phyloP scores from a whole-genome alignment of 1,140 invertebrate genomes.

The Amyelois transitella region DNA sequence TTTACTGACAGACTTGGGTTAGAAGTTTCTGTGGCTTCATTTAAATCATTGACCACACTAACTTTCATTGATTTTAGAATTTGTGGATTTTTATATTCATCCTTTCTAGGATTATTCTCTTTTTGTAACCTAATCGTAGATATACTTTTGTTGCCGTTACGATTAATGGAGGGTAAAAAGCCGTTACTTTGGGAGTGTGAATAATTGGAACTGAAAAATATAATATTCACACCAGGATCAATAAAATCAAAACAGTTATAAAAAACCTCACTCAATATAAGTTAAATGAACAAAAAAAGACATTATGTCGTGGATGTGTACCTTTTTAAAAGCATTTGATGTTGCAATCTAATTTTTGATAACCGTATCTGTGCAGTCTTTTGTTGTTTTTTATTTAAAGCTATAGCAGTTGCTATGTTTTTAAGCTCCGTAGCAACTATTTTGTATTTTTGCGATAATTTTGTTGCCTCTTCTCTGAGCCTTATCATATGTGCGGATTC shows the following conservation, averaged over 20 bases:
- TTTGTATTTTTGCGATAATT: constrained; percentile 61
- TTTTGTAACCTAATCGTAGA: constrained; percentile 40
- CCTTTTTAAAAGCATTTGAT: constrained; percentile 61
- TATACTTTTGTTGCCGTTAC: constrained; percentile 13
- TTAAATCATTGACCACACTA: constrained; percentile 43
- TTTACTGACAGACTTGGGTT: constrained; percentile 39
- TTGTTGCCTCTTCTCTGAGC: constrained; percentile 56
- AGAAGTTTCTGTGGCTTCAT: constrained; percentile 17
- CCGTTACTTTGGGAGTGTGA: constrained; percentile 47
- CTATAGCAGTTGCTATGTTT: constrained; percentile 56
- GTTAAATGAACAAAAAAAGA: no score
- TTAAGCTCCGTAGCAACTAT: constrained; percentile 55
- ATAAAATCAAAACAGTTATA: not conserved
- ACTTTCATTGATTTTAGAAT: constrained; percentile 30
- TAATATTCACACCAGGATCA: constrained; percentile 14
- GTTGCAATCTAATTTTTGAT: constrained; percentile 49
- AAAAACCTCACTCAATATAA: not conserved
- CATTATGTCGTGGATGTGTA: no score
- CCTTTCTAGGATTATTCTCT: constrained; percentile 46
- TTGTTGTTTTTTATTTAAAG: constrained; percentile 59
- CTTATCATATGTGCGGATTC: constrained; percentile 61
- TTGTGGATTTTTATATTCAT: constrained; percentile 30
- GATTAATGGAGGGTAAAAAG: constrained; percentile 12
- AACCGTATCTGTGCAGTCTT: constrained; percentile 44
- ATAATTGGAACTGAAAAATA: constrained; percentile 37